Evolutionary conservation across 2,888 invertebrate genomes (phyloP), one percentile per base, ranked within the genome.

Genomic region (Ctena decussata): DNA sequence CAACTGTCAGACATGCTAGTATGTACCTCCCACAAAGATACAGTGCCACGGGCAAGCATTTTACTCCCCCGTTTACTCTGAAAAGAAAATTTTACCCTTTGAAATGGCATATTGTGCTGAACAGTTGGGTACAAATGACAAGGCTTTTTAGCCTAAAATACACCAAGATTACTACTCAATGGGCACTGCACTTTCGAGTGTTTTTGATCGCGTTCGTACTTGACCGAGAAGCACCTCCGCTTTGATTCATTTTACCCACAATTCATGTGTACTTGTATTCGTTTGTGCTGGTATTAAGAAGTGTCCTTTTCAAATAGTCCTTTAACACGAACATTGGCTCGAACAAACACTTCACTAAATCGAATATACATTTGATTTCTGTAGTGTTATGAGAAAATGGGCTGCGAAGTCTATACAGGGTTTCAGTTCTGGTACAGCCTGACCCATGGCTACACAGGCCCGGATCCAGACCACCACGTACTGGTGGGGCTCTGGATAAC

Each of bases 111-210:
- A 65, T 65, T 65, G 65, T 65, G 32, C 35, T 35, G 65, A 65
- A 65, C 65, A 65, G 65, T 35, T 35, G 65, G 65, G 21, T 35
- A 35, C 35, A 65, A 65, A 65, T 65, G 65, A 65, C 65, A 21
- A 35, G 12, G 21, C 35, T 35, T 35, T 65, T 65, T 65, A 65
- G 35, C 0, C 35, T 65, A 65, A 60, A 65, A 65, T 35, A 65
- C 65, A 18, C 18, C 21, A 5, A 35, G 32, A 35, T 65, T 65
- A 65, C 18, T 30, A 35, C 35, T 65, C 65, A 30, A 60, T 65
- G 65, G 65, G 65, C 35, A 12, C 35, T 65, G 65, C 65, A 65
- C 65, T 65, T 18, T 65, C 35, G 18, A 65, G 65, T 65, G 65
- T 65, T 11, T 65, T 24, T 35, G 27, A 65, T 65, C 35, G 18